Conservation (phyloP, 2,113 vertebrate genomes). For the Sus scrofa region T2T-Sscrofa CM000813.6:137267001-137267500, state of each 20-base stretch:
- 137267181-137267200: background rate
- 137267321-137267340: background rate
- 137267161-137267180: conserved; percentile 50
- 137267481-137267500: fast-evolving
- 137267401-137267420: background rate
- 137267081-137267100: conserved; percentile 46
- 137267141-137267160: conserved; percentile 21
- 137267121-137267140: background rate
- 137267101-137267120: background rate
- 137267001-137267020: background rate
- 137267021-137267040: conserved; percentile 23
- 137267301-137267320: background rate
- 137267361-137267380: background rate
- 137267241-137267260: background rate
- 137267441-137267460: background rate
- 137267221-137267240: background rate
- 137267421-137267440: background rate
- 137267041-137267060: background rate
- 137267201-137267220: conserved; percentile 53
- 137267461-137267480: background rate
- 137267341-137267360: background rate
- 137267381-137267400: background rate
- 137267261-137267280: background rate
- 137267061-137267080: background rate
- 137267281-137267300: background rate